A percentile compares a stretch with the other conserved stretches of the same genome.
Evolutionary conservation across 2,113 vertebrate species (phyloP).

Genomic region (Neolamprologus modestus): DNA sequence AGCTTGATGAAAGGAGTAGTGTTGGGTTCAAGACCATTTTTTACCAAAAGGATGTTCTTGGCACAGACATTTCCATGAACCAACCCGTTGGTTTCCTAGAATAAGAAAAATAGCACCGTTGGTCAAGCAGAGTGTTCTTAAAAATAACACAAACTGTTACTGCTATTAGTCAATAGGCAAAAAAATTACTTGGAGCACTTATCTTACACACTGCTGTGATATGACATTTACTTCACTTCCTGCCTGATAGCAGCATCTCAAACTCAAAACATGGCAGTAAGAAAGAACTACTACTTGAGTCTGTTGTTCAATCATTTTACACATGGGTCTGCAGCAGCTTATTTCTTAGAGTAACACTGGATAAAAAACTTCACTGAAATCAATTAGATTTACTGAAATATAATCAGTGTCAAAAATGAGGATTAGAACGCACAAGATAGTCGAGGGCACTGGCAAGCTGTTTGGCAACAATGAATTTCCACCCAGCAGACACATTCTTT

Average conservation of each 20-base stretch:
- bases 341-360: neutral
- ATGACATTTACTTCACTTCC: neutral
- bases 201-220: neutral
- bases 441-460: constrained; percentile 89
- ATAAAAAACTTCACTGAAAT: neutral
- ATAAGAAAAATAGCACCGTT: neutral
- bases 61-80: constrained; percentile 90
- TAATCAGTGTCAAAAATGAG: neutral
- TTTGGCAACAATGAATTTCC: constrained; percentile 86
- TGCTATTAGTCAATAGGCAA: neutral
- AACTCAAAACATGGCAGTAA: neutral
- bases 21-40: constrained; percentile 74
- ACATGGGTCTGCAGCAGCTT: neutral
- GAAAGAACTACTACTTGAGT: neutral
- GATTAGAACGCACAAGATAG: constrained; percentile 80
- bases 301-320: neutral
- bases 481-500: constrained; percentile 72
- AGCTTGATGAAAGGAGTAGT: constrained; percentile 84
- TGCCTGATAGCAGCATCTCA: neutral
- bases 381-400: neutral
- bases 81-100: constrained; percentile 83
- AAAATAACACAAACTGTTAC: neutral
- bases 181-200: neutral
- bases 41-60: constrained; percentile 86
- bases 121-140: neutral